These are phyloP conservation scores for Eupithecia exiguata DNA, from an alignment of 2,888 invertebrate species.

Conservation along the genomic window DNA sequence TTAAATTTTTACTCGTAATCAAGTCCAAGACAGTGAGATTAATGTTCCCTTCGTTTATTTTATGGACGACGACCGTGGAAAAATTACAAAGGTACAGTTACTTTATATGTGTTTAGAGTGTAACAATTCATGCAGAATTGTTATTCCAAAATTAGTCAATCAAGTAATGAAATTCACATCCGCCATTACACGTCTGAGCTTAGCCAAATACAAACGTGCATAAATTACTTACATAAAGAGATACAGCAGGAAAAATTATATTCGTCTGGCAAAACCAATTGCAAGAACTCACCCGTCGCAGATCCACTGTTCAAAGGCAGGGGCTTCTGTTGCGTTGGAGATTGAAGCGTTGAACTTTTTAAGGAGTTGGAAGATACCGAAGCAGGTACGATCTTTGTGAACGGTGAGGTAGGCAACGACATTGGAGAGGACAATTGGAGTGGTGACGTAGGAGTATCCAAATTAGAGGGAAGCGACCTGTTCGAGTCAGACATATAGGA, in stretches of 20 bases:
- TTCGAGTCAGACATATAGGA: conserved; percentile 70
- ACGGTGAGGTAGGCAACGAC: conserved; percentile 72
- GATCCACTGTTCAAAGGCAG: conserved; percentile 61
- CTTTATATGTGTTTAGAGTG: background rate
- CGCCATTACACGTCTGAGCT: background rate
- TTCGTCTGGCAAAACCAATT: background rate
- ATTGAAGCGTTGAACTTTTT: conserved; percentile 51
- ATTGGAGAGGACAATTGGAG: conserved; percentile 68
- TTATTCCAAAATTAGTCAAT: background rate
- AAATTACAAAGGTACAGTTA: background rate
- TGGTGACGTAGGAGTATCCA: conserved; percentile 74
- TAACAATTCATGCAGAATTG: background rate
- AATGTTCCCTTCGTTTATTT: background rate
- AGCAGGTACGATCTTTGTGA: conserved; percentile 60
- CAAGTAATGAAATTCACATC: background rate
- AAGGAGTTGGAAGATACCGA: conserved; percentile 59
- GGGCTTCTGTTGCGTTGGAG: conserved; percentile 49
- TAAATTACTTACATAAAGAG: background rate
- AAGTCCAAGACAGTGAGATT: background rate
- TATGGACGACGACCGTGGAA: background rate
- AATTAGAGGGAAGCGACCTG: conserved; percentile 69
- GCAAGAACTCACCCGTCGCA: conserved; percentile 70
- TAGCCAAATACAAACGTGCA: background rate
- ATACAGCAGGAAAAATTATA: background rate
- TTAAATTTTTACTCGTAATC: conserved; percentile 1